Evolutionary conservation across 2,888 invertebrate species (phyloP).

Genomic region (Lepeophtheirus nordmannii): DNA sequence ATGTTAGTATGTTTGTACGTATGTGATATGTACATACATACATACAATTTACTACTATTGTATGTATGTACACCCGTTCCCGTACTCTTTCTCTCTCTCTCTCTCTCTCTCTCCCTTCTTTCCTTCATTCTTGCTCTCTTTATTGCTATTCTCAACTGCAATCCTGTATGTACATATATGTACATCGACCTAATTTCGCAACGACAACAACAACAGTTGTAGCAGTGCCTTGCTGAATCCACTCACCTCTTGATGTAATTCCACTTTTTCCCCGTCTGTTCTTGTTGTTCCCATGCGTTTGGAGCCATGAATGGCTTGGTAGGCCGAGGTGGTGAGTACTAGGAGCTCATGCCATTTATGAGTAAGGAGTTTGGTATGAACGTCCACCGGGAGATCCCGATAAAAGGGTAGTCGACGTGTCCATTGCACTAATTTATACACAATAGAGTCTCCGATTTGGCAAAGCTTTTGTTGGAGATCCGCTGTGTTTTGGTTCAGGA

Average conservation of each 20-base stretch:
- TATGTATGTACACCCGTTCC: too few relatives aligned
- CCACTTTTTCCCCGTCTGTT: slow-evolving; percentile 47
- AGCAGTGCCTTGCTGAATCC: too few relatives aligned
- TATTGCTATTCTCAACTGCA: too few relatives aligned
- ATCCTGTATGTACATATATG: too few relatives aligned
- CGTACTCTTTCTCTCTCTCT: too few relatives aligned
- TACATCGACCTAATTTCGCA: too few relatives aligned
- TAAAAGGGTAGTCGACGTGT: slow-evolving; percentile 95
- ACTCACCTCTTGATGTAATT: slow-evolving; percentile 65
- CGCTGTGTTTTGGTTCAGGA: slow-evolving; percentile 66
- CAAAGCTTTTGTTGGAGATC: slow-evolving; percentile 80
- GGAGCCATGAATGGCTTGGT: slow-evolving; percentile 69
- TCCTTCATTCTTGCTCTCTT: not conserved
- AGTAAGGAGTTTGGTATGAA: slow-evolving; percentile 83
- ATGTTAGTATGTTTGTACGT: too few relatives aligned
- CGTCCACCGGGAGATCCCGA: slow-evolving; percentile 79
- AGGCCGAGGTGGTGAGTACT: slow-evolving; percentile 80
- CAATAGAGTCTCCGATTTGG: slow-evolving; percentile 92
- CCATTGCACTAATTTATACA: slow-evolving; percentile 96
- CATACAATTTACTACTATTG: too few relatives aligned
- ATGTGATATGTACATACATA: too few relatives aligned
- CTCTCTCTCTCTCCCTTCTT: not conserved
- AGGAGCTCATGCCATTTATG: slow-evolving; percentile 96
- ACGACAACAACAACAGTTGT: too few relatives aligned
- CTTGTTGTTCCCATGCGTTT: slow-evolving; percentile 27